A percentile compares a stretch with the other conserved stretches of the same genome.
Evolutionary conservation across 2,113 vertebrate species (phyloP).

Genomic region (Hippocampus abdominalis): DNA sequence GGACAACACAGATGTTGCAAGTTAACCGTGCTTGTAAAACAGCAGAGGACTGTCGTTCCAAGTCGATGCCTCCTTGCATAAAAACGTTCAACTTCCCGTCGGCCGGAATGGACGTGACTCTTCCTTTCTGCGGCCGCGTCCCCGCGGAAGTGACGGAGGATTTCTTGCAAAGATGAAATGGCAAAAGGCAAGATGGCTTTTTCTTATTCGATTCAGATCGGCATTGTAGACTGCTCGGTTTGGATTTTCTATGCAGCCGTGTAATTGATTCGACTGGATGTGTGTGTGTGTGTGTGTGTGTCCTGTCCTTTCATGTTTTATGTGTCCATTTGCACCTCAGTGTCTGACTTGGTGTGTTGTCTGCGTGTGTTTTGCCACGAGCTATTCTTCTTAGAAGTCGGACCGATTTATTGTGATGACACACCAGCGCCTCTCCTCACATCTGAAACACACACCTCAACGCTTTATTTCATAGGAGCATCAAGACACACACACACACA

Average conservation of each 20-base stretch:
- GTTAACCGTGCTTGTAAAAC: background rate
- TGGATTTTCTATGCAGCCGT: background rate
- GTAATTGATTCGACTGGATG: background rate
- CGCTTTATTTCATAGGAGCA: too few species aligned
- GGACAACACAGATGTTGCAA: background rate
- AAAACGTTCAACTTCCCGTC: background rate
- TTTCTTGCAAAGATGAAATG: background rate
- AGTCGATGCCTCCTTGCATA: background rate
- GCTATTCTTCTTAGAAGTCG: too few species aligned
- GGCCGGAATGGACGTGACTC: background rate
- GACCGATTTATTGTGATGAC: too few species aligned
- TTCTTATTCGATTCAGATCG: background rate
- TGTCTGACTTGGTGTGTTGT: constrained; percentile 3
- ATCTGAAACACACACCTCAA: too few species aligned
- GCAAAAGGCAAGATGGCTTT: background rate
- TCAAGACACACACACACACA: too few species aligned
- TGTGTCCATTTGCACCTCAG: constrained; percentile 3
- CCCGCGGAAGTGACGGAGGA: background rate
- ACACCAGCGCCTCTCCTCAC: too few species aligned
- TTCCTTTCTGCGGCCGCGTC: background rate
- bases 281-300: background rate
- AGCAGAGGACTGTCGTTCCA: background rate
- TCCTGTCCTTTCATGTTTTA: constrained; percentile 2
- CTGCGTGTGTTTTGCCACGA: background rate
- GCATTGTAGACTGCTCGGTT: background rate